Conservation (phyloP, 1,140 invertebrate species). For the Gonatopus flavifemur region DNA sequence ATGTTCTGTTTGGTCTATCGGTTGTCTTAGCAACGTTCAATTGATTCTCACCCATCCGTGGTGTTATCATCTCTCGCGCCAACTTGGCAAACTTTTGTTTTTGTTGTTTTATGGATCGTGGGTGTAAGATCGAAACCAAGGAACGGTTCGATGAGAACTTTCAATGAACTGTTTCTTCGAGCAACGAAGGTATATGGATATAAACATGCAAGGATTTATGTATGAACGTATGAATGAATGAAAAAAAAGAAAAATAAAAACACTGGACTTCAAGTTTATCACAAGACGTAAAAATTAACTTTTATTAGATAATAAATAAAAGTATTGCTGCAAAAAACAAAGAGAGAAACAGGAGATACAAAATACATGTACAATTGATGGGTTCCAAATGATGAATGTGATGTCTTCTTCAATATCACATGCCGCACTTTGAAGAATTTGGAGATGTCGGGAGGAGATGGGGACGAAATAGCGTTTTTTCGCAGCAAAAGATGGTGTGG, state of each 20-base stretch:
- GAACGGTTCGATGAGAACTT: no score
- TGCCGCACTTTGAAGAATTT: conserved; percentile 42
- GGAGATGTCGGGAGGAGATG: background rate
- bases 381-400: conserved; percentile 16
- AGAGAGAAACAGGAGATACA: conserved; percentile 6
- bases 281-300: conserved; percentile 50
- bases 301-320: conserved; percentile 58
- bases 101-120: no score
- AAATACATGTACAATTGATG: conserved; percentile 29
- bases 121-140: no score
- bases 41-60: conserved; percentile 45
- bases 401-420: conserved; percentile 42
- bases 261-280: conserved; percentile 37
- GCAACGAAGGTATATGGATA: no score
- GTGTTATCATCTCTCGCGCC: conserved; percentile 17
- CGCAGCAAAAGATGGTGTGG: conserved; percentile 10
- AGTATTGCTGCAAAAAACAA: conserved; percentile 35
- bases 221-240: background rate
- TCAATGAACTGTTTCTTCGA: no score
- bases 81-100: no score
- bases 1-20: conserved; percentile 43
- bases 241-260: no score
- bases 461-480: background rate
- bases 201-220: no score
- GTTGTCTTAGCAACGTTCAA: conserved; percentile 50